A percentile compares a stretch with the other conserved stretches of the same genome.
Evolutionary conservation across 2,113 vertebrate genomes (phyloP).

Genomic region (Labeo catla): DNA sequence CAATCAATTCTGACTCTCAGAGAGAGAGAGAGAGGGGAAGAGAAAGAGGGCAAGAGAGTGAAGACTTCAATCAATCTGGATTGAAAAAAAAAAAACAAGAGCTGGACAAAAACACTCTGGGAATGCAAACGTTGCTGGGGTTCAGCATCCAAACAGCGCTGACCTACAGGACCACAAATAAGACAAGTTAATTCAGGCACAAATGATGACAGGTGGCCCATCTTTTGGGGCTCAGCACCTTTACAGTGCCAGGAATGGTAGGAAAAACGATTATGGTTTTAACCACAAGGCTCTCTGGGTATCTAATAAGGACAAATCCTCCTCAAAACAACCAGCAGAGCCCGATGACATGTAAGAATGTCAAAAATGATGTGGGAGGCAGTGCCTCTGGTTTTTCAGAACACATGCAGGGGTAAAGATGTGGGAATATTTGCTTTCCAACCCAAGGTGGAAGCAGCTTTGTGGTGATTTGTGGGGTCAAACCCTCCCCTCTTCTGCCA

Average conservation of each 20-base stretch:
- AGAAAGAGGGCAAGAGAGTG: neutral
- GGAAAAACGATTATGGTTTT: slow-evolving; percentile 24
- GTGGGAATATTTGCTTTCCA: slow-evolving; percentile 20
- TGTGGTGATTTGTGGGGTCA: slow-evolving; percentile 21
- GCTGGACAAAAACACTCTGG: slow-evolving; percentile 27
- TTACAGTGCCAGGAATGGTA: slow-evolving; percentile 2
- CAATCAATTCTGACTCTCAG: neutral
- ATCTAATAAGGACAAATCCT: slow-evolving; percentile 31
- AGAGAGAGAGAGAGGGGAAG: neutral
- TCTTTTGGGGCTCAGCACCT: neutral
- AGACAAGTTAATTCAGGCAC: slow-evolving; percentile 6
- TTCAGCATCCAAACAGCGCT: neutral
- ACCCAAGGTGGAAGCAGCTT: neutral
- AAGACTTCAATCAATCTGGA: slow-evolving; percentile 8
- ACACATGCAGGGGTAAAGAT: slow-evolving; percentile 22
- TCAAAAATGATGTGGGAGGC: slow-evolving; percentile 55
- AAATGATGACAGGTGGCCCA: slow-evolving; percentile 22
- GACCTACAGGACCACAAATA: neutral
- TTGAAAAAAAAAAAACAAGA: neutral
- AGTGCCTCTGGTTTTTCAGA: slow-evolving; percentile 14
- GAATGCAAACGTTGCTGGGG: neutral
- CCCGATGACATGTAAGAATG: slow-evolving; percentile 35
- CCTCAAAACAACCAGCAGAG: slow-evolving; percentile 14
- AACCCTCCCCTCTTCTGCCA: neutral
- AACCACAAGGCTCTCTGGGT: slow-evolving; percentile 31